A percentile compares a stretch with the other conserved stretches of the same genome.
These are phyloP conservation scores for Nemotelus pantherinus DNA, from an alignment of 2,888 invertebrate species.

Conservation along the genomic window DNA sequence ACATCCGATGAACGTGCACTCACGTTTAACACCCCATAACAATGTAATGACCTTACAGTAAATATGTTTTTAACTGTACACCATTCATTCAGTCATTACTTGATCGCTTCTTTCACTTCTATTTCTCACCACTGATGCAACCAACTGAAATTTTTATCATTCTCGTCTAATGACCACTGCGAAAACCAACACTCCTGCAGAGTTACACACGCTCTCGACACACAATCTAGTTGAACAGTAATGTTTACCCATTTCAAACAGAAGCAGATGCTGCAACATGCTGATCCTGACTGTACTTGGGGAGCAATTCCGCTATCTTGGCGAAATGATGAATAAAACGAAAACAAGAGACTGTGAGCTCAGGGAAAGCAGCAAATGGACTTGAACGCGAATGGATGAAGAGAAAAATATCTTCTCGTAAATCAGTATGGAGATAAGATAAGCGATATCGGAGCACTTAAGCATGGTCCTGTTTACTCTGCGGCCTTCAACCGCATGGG, in stretches of 20 bases:
- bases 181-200: background rate
- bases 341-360: background rate
- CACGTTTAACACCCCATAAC: too few species aligned
- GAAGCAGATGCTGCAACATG: constrained; percentile 18
- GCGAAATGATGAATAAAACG: background rate
- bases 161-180: constrained; percentile 7
- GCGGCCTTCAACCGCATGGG: too few species aligned
- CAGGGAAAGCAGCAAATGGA: background rate
- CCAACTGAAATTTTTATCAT: constrained; percentile 19
- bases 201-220: background rate
- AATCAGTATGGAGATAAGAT: constrained; percentile 35
- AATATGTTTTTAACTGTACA: background rate
- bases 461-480: background rate
- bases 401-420: constrained; percentile 20
- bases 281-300: background rate
- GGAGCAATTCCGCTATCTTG: constrained; percentile 4
- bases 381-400: background rate
- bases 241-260: constrained; percentile 6
- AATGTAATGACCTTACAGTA: too few species aligned
- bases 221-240: background rate
- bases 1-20: too few species aligned
- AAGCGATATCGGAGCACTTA: constrained; percentile 29
- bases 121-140: background rate
- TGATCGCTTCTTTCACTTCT: background rate
- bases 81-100: constrained; percentile 12